phyloP scores from a whole-genome alignment of 2,888 invertebrate species.

The Meganola albula region DNA sequence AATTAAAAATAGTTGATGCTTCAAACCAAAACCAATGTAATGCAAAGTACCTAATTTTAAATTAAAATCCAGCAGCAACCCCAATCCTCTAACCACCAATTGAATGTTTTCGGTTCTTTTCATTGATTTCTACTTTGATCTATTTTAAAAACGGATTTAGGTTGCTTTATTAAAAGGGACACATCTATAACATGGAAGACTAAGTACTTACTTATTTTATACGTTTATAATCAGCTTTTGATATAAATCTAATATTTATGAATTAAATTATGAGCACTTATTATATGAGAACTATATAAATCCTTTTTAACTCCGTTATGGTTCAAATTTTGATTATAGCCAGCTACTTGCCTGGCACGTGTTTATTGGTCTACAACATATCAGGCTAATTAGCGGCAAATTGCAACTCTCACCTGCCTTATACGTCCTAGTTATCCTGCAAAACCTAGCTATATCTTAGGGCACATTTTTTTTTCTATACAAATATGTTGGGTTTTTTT shows the following conservation, averaged over 20 bases:
- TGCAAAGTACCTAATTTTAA: constrained; percentile 55
- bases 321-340: no score
- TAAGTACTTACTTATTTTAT: not conserved
- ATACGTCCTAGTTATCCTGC: not conserved
- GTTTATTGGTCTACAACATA: no score
- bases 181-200: no score
- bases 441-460: no score
- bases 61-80: constrained; percentile 64
- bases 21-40: constrained; percentile 28
- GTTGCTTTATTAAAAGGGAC: no score
- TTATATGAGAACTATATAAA: no score
- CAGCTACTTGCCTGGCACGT: no score
- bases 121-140: constrained; percentile 64
- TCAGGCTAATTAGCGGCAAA: no score
- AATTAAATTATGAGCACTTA: no score
- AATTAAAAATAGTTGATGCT: constrained; percentile 30
- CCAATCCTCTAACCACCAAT: constrained; percentile 53
- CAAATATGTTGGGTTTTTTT: no score
- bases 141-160: constrained; percentile 41
- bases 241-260: not conserved
- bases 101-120: constrained; percentile 57
- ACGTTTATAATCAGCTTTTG: not conserved
- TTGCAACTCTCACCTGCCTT: not conserved
- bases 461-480: no score
- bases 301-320: no score